Conservation (phyloP, 2,797 vertebrate species). For the Chaetodon trifasciatus region DNA sequence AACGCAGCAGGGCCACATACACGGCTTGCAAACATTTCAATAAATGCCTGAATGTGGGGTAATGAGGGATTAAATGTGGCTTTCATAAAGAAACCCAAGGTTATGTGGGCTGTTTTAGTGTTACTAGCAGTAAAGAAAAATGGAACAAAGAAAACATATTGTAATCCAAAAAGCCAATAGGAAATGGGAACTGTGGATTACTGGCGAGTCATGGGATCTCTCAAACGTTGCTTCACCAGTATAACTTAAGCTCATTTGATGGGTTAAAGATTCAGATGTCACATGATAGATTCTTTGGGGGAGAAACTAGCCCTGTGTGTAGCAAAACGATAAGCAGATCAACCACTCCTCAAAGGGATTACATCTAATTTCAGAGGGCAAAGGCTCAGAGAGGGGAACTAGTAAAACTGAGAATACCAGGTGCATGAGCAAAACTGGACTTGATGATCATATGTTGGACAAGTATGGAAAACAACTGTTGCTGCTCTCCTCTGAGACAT, state of each 20-base stretch:
- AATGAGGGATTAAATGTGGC: constrained; percentile 79
- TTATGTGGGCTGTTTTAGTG: constrained; percentile 54
- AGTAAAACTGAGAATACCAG: constrained; percentile 52
- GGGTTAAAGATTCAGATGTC: constrained; percentile 82
- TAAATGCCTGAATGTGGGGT: constrained; percentile 72
- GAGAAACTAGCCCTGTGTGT: constrained; percentile 56
- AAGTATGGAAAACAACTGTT: background rate
- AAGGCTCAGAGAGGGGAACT: constrained; percentile 34
- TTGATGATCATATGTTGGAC: background rate
- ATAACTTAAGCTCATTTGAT: constrained; percentile 84
- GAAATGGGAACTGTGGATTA: constrained; percentile 76
- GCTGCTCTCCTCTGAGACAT: constrained; percentile 7
- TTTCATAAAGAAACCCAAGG: constrained; percentile 66
- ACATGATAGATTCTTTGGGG: constrained; percentile 80
- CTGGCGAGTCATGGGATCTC: constrained; percentile 83
- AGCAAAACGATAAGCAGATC: constrained; percentile 81
- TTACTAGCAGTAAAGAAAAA: constrained; percentile 72
- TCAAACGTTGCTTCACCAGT: constrained; percentile 67
- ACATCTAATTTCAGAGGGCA: constrained; percentile 71
- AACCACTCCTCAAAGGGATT: constrained; percentile 76
- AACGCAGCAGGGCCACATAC: constrained; percentile 64
- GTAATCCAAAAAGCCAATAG: constrained; percentile 72
- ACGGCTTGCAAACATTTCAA: constrained; percentile 64
- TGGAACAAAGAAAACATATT: constrained; percentile 76
- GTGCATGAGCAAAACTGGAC: constrained; percentile 26